These are phyloP conservation scores for Acrossocheilus fasciatus DNA, from an alignment of 2,797 vertebrate species.

Conservation along the genomic window DNA sequence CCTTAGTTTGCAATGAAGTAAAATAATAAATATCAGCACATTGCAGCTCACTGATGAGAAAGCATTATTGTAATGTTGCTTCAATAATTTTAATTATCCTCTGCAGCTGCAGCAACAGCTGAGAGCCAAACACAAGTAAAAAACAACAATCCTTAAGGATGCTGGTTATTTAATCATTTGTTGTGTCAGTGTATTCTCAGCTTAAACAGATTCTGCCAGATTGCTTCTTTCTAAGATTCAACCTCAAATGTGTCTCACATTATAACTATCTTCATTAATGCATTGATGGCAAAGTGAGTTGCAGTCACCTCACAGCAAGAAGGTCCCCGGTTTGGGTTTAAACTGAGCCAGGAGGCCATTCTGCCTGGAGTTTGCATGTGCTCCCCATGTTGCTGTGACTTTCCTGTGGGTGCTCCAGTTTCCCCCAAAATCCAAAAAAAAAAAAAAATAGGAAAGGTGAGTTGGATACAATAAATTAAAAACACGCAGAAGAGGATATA, in stretches of 20 bases:
- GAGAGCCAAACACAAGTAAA: conserved; percentile 6
- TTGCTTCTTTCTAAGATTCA: background rate
- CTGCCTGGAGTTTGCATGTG: too few relatives aligned
- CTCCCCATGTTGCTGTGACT: background rate
- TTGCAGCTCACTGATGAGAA: conserved; percentile 11
- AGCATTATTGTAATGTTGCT: background rate
- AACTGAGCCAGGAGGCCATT: background rate
- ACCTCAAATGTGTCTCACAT: background rate
- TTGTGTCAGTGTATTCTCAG: background rate
- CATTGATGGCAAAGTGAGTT: background rate
- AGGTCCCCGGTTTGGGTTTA: background rate
- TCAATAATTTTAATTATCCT: conserved; percentile 1
- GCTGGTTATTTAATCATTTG: background rate
- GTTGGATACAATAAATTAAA: background rate
- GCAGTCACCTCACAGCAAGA: background rate
- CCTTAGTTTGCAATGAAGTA: background rate
- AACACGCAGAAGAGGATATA: too few relatives aligned
- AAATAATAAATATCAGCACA: conserved; percentile 29
- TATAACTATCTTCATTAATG: too few relatives aligned
- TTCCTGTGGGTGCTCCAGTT: background rate
- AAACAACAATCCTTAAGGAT: background rate
- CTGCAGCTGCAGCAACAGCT: conserved; percentile 2
- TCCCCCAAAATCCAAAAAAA: conserved; percentile 4
- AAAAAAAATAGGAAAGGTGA: background rate
- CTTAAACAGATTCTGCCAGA: background rate